Evolutionary conservation across 1,140 invertebrate genomes (phyloP), one percentile per base, ranked within the genome.

Genomic region (Tetramorium alpestre): DNA sequence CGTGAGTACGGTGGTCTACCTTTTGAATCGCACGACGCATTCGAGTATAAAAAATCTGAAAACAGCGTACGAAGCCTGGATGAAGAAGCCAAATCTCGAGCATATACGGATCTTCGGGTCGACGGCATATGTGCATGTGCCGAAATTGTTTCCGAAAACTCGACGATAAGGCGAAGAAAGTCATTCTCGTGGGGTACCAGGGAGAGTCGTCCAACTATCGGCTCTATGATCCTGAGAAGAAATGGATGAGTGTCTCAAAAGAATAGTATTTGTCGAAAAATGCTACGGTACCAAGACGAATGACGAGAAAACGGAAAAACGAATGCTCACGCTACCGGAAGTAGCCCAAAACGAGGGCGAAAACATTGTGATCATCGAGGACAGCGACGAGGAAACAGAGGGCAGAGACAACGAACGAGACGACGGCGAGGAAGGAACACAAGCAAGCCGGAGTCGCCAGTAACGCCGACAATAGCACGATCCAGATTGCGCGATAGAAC

Each of bases 111-210:
- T 92, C 18, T 95, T 96, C 89, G 94, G 94, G 11, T 93, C 91
- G 18, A 54, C 85, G n/a, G 93, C 92, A 1, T 91, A 78, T 51
- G 62, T 86, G 6, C 76, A 94, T 67, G 78, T 95, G 64, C 94
- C 94, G 16, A 90, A 93, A 13, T n/a, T 91, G 22, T 87, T 89
- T 6, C 75, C 91, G 69, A 33, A 94, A 93, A 56, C 89, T 94
- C 60, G 91, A 93, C 88, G 73, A 89, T 54, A 94, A 93, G 75
- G 87, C 91, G 62, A 91, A 91, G 65, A 77, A 85, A 47, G 90
- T 86, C n/a, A 90, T 94, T 3, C 94, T 96, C 86, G 94, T 96
- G 25, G 95, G 95, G 2, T 96, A 96, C 76, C 90, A 92, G 75
- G 89, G 88, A 18, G 86, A 91, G 7, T 91, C 91, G 10, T 94